These are phyloP conservation scores for Morus bassanus DNA, from an alignment of 2,797 vertebrate species.

Conservation along the genomic window DNA sequence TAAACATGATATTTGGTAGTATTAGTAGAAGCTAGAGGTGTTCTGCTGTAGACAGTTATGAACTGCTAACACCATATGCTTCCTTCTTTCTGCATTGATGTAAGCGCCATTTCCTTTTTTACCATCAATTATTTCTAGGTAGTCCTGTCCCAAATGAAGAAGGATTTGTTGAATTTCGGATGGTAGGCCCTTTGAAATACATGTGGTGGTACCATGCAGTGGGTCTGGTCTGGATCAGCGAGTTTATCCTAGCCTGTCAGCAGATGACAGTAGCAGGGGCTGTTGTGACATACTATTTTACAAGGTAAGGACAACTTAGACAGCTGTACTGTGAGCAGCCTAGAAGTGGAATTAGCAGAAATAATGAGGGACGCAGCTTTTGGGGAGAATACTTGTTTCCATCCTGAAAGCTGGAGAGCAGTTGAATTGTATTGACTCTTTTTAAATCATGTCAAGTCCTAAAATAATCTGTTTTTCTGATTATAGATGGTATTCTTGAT, in stretches of 20 bases:
- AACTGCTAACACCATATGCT: not conserved
- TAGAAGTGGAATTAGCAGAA: not conserved
- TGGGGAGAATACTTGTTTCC: not conserved
- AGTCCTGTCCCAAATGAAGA: slow-evolving; percentile 85
- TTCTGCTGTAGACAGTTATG: not conserved
- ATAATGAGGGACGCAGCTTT: not conserved
- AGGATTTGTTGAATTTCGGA: slow-evolving; percentile 88
- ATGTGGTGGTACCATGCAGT: slow-evolving; percentile 95
- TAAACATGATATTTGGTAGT: not conserved
- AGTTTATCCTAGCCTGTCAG: slow-evolving; percentile 97
- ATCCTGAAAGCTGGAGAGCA: not conserved
- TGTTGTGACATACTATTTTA: slow-evolving; percentile 98
- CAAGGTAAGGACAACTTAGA: slow-evolving; percentile 77
- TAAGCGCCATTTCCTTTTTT: not conserved
- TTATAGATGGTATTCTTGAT: not conserved
- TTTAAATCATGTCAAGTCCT: not conserved
- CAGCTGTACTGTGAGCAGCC: not conserved
- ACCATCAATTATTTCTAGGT: slow-evolving; percentile 75
- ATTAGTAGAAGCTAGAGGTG: not conserved
- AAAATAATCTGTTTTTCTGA: not conserved
- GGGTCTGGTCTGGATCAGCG: slow-evolving; percentile 95
- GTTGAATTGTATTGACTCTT: not conserved
- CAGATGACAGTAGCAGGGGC: slow-evolving; percentile 98
- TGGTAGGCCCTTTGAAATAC: slow-evolving; percentile 89
- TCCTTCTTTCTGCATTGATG: not conserved